Evolutionary conservation across 2,797 vertebrate species (phyloP).

Genomic region (Eulemur rubriventer): DNA sequence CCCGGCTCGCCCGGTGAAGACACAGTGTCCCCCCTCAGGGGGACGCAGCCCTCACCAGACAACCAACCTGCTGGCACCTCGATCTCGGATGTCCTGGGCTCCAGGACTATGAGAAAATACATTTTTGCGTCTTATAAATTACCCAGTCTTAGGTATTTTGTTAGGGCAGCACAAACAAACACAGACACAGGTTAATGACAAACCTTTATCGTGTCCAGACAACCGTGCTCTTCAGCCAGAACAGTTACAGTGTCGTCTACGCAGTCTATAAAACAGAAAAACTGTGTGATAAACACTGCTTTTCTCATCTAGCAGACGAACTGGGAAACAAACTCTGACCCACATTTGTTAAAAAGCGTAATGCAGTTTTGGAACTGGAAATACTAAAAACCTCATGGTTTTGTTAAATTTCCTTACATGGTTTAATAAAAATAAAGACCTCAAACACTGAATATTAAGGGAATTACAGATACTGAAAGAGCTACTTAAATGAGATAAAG

Average conservation of each 20-base stretch:
- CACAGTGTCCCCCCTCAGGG: background rate
- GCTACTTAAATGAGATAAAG: background rate
- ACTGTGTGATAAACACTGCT: background rate
- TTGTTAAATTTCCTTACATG: background rate
- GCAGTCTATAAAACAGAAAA: constrained; percentile 88
- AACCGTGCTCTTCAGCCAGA: constrained; percentile 96
- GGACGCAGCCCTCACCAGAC: background rate
- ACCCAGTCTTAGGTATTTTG: background rate
- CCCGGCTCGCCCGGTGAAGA: background rate
- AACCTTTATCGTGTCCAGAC: constrained; percentile 94
- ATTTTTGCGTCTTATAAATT: background rate
- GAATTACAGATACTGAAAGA: background rate
- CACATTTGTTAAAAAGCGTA: background rate
- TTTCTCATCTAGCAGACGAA: background rate
- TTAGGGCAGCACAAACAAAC: background rate
- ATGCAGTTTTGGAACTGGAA: background rate
- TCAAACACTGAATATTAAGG: constrained; percentile 19
- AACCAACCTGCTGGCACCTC: background rate
- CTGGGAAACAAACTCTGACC: background rate
- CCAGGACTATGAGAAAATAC: background rate
- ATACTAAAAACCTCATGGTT: background rate
- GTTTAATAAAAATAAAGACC: constrained; percentile 15
- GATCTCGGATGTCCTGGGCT: background rate
- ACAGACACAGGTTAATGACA: constrained; percentile 53
- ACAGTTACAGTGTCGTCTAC: constrained; percentile 96